These are phyloP conservation scores for Griposia aprilina DNA, from an alignment of 2,888 invertebrate species.

Conservation along the genomic window DNA sequence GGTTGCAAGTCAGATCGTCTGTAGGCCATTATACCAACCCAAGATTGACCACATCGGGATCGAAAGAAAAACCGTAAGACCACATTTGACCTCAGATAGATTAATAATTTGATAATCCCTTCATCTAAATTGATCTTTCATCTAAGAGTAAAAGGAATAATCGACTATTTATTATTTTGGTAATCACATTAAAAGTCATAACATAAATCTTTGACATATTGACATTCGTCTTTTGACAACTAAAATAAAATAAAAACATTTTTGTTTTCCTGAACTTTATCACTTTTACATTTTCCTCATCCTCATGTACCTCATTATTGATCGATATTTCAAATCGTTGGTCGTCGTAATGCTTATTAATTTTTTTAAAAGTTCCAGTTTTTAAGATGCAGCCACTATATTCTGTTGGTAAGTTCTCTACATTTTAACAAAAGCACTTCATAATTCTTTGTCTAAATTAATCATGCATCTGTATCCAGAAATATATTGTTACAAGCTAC, in stretches of 20 bases:
- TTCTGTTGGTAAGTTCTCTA: constrained; percentile 68
- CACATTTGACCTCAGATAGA: too few species aligned
- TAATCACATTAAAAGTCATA: neutral
- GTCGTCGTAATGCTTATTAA: constrained; percentile 39
- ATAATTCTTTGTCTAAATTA: constrained; percentile 32
- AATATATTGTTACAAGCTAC: neutral
- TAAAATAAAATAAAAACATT: constrained; percentile 22
- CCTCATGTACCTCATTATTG: constrained; percentile 35
- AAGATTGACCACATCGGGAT: neutral
- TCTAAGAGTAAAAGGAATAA: neutral
- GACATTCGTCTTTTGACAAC: constrained; percentile 35
- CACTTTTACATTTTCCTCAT: constrained; percentile 39
- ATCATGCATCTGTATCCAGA: neutral
- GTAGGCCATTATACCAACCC: neutral
- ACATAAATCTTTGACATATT: neutral
- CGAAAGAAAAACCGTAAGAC: neutral
- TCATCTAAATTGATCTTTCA: neutral
- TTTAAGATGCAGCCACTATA: constrained; percentile 68
- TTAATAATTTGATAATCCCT: neutral
- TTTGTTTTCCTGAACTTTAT: constrained; percentile 23
- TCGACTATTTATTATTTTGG: neutral
- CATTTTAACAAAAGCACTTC: neutral
- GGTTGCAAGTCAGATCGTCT: neutral
- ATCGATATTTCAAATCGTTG: constrained; percentile 28
- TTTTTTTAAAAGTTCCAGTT: constrained; percentile 6